phyloP scores from a whole-genome alignment of 2,888 invertebrate genomes.

The Torymus auratus region DNA sequence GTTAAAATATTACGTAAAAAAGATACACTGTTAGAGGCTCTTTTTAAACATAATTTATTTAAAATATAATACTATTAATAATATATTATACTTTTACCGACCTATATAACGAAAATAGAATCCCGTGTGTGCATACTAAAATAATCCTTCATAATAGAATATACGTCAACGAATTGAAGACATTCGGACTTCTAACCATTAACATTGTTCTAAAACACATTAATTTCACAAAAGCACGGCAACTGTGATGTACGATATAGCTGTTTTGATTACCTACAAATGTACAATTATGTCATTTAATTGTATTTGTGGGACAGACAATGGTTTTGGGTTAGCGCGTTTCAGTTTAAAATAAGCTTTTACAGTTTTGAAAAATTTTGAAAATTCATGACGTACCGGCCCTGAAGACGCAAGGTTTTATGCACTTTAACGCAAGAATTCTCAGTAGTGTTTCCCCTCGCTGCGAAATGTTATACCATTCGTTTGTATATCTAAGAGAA shows the following conservation, averaged over 20 bases:
- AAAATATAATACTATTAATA: too few relatives aligned
- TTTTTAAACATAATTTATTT: too few relatives aligned
- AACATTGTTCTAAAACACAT: not conserved
- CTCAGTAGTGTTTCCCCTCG: not conserved
- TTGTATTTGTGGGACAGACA: not conserved
- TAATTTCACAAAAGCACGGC: not conserved
- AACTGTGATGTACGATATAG: not conserved
- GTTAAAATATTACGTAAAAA: too few relatives aligned
- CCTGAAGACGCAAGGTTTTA: not conserved
- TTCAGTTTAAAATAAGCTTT: not conserved
- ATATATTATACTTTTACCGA: too few relatives aligned
- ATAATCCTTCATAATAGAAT: too few relatives aligned
- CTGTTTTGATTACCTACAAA: not conserved
- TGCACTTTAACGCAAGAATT: not conserved
- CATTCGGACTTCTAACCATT: not conserved
- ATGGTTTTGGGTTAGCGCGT: not conserved
- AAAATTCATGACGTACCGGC: slow-evolving; percentile 2
- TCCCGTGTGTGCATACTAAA: too few relatives aligned
- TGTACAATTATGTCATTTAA: not conserved
- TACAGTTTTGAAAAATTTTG: not conserved
- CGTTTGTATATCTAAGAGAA: not conserved
- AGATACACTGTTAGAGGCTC: too few relatives aligned
- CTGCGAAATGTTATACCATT: not conserved
- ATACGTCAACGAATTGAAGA: too few relatives aligned
- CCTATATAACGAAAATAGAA: too few relatives aligned